Evolutionary conservation across 2,888 invertebrate genomes (phyloP).

Genomic region (Hololepta plana): DNA sequence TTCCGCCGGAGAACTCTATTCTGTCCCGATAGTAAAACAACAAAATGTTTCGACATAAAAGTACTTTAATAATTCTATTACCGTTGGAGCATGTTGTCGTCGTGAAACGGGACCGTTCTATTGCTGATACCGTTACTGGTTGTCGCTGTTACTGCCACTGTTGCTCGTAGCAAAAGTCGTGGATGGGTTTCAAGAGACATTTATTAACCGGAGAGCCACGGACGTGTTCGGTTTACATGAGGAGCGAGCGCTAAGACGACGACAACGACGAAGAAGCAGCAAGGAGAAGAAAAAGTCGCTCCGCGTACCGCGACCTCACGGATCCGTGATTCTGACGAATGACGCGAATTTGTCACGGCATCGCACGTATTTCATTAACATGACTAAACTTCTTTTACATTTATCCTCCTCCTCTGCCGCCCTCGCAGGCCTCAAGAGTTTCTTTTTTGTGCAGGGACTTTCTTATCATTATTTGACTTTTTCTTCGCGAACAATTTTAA

Average conservation of each 20-base stretch:
- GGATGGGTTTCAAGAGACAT: slow-evolving; percentile 11
- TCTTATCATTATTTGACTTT: too few species aligned
- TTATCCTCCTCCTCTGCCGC: background rate
- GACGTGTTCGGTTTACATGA: slow-evolving; percentile 11
- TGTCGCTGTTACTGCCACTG: too few species aligned
- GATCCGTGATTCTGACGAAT: slow-evolving; percentile 20
- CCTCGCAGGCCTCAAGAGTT: slow-evolving; percentile 4
- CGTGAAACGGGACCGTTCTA: slow-evolving; percentile 10
- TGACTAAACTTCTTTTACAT: slow-evolving; percentile 19
- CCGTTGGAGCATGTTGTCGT: slow-evolving; percentile 9
- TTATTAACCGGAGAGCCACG: slow-evolving; percentile 11
- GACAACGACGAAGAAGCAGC: too few species aligned
- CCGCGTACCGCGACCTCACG: slow-evolving; percentile 10
- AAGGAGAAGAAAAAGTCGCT: slow-evolving; percentile 6
- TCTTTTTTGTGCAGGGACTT: too few species aligned
- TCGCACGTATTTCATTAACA: slow-evolving; percentile 25
- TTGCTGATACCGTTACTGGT: too few species aligned
- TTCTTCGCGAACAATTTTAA: too few species aligned
- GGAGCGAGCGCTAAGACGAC: too few species aligned
- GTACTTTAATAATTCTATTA: slow-evolving; percentile 12
- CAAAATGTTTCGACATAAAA: too few species aligned
- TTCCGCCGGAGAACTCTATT: too few species aligned
- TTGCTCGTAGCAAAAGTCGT: too few species aligned
- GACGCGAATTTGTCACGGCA: slow-evolving; percentile 20
- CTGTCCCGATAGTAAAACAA: too few species aligned